phyloP scores from a whole-genome alignment of 1,140 invertebrate species.

The Nasonia giraulti region DNA sequence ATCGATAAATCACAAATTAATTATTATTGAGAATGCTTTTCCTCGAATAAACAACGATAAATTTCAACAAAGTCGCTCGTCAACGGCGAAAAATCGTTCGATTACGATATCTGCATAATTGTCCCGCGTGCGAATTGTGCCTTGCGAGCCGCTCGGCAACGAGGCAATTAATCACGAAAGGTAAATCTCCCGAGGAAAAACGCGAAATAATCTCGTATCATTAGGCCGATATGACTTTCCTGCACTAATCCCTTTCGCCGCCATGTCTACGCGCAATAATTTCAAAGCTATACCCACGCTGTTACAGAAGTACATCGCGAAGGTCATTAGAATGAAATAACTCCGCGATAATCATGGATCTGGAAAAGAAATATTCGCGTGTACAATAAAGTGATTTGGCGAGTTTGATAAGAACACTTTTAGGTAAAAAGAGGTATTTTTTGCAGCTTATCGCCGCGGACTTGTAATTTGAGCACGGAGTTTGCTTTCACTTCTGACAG shows the following conservation, averaged over 20 bases:
- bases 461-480: slow-evolving; percentile 26
- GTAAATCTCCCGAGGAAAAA: not conserved
- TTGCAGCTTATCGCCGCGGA: not conserved
- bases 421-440: slow-evolving; percentile 6
- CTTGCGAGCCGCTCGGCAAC: no score
- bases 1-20: not conserved
- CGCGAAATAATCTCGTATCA: no score
- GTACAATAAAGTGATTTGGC: slow-evolving; percentile 20
- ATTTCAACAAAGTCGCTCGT: not conserved
- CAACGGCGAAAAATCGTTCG: no score
- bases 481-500: slow-evolving; percentile 44
- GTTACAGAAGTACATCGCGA: not conserved
- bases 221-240: slow-evolving; percentile 9
- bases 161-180: slow-evolving; percentile 4
- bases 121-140: no score
- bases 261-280: no score
- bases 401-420: slow-evolving; percentile 19
- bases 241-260: slow-evolving; percentile 22
- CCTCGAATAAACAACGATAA: not conserved
- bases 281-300: no score
- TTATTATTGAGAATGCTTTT: not conserved
- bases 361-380: not conserved
- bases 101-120: no score
- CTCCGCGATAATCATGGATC: slow-evolving; percentile 30
- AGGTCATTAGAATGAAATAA: slow-evolving; percentile 26